Evolutionary conservation across 2,797 vertebrate genomes (phyloP), one percentile per base, ranked within the genome.

Genomic region (Sebastes alutus): DNA sequence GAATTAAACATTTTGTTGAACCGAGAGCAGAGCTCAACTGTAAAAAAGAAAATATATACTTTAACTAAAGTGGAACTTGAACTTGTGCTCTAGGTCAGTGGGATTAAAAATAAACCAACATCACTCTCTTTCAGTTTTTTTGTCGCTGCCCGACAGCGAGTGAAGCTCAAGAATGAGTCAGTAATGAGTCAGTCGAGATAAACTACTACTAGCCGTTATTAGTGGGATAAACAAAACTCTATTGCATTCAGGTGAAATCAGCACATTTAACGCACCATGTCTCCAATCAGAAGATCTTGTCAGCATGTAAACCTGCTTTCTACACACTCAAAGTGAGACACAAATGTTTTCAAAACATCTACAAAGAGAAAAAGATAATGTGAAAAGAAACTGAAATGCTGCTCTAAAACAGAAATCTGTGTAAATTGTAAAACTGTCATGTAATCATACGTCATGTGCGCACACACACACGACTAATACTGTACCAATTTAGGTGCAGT

Each of bases 391-490:
- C 14, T 56, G 2, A 81, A 88, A 73, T 74, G 23, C 25, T 55
- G 10, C 30, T 61, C 6, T 12, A 66, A 61, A 64, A 73, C 52
- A 68, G 35, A 65, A 5, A 30, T 49, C 30, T 14, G 32, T 35
- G 25, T 62, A 38, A 81, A 78, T 35, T 38, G 23, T 70, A 61
- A 83, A 80, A 86, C n/a, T 29, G 30, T 72, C 14, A 59, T 30
- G 35, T 59, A 32, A 56, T 56, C 13, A 49, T 29, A 32, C 22
- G n/a, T 54, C 25, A 60, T 75, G 75, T 59, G 46, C 64, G 54
- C 13, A 63, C 27, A 76, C 70, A 77, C 49, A 76, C 52, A 65
- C 8, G 14, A 49, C 60, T 86, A 92, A 91, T 88, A 93, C 92
- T 92, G 87, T 78, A 35, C 71, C 54, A 30, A 38, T 83, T 55